Evolutionary conservation across 2,888 invertebrate species (phyloP), one percentile per base, ranked within the genome.

Genomic region (Nowickia ferox): DNA sequence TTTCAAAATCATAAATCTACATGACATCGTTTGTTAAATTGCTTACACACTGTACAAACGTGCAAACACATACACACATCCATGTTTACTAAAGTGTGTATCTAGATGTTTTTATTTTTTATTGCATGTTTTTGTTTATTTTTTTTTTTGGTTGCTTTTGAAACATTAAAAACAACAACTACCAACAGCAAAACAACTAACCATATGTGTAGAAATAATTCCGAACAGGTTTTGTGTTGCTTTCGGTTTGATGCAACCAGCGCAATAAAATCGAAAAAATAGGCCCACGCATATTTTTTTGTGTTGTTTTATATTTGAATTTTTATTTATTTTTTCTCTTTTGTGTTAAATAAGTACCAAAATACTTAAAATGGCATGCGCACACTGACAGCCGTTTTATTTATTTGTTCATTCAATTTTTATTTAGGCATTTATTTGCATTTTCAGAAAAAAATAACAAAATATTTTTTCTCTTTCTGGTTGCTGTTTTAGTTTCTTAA

Each of bases 21-120:
- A 86, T 79, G 86, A 83, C 75, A 79, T 79, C 86, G 83, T 86
- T 78, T 86, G 79, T 75, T 79, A 79, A 79, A 80, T 72, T 83
- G 86, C 78, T 75, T 51, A 59, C 38, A 71, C 55, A 5, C 4
- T 59, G 68, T 68, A 68, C 48, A 40, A n/a, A 69, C 19, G 13
- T 17, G 10, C 13, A 46, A 17, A 55, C 10, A 51, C 38, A 40
- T 10, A 40, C 57, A 57, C 1, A 38, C 42, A 59, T 57, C 51
- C 4, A 80, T 57, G 30, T 57, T 30, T 61, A 17, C 17, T 42
- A 51, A 30, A 79, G 72, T 59, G 57, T 72, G 53, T 74, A 74
- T 79, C 42, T 65, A 63, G 66, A 75, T 59, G 66, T 44, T 77
- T 77, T 68, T 55, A 42, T 53, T 53, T 38, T 42, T 40, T 55